Base-by-base conservation (phyloP, 1,140 invertebrate genomes). In the Drosophila novamexicana region DNA sequence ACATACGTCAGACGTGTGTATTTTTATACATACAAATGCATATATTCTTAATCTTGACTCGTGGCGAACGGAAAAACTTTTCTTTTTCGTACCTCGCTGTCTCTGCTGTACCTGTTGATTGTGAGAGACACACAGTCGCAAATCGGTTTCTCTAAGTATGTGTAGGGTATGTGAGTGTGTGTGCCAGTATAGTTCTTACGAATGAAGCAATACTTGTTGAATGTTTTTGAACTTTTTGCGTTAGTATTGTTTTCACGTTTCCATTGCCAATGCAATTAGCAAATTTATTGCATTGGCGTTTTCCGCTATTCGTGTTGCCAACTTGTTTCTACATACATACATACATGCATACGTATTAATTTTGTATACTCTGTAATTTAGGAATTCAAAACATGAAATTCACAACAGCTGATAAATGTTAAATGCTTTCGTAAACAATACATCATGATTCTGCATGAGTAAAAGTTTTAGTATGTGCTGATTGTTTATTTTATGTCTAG, bases 231-330 rank as follows among this genome's bases (percentile, higher is more conserved):
- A 83, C 79, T 83, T 83, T 84, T 72, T 74, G n/a, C 73, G 36
- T 70, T 16, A 42, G 54, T 68, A 52, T 68, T 74, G 47, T 68
- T 45, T 58, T 77, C 59, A 65, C 59, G 75, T 73, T 83, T 79
- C 80, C 80, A 83, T 80, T 83, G 80, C 78, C 80, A 83, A 81
- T 83, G 80, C 78, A 83, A 83, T 83, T 83, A 77, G 71, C 73
- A 75, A 78, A 79, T 79, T 76, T 79, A 79, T 79, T 79, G 77
- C 77, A 79, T 76, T 68, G 73, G 54, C 58, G 73, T 73, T 79
- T 79, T 79, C 77, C 77, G 77, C 63, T 79, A 71, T 76, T 68
- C 68, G 73, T 45, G 34, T 72, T 66, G 68, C 54, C 49, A 56
- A 70, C 64, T 70, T 68, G 61, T 45, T 45, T 67, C 22, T 68